Conservation (phyloP, 2,797 vertebrate genomes). For the Falco columbarius region DNA sequence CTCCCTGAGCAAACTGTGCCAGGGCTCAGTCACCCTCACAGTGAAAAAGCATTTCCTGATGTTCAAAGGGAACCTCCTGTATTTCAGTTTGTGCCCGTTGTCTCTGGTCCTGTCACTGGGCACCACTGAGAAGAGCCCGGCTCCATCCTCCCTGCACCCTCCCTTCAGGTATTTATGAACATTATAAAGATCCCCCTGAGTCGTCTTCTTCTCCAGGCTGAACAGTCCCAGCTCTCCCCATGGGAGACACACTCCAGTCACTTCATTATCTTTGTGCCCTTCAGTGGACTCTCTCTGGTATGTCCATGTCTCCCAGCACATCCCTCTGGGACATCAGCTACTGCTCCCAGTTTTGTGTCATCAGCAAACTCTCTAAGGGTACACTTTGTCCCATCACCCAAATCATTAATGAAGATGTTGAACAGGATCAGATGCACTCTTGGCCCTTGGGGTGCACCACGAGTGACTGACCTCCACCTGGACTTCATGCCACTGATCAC, state of each 20-base stretch:
- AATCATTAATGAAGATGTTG: neutral
- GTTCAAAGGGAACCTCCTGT: neutral
- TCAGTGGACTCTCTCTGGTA: neutral
- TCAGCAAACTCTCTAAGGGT: neutral
- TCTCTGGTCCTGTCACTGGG: neutral
- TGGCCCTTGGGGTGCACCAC: neutral
- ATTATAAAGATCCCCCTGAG: neutral
- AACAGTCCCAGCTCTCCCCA: neutral
- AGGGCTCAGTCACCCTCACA: neutral
- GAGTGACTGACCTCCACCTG: neutral
- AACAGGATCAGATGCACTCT: neutral
- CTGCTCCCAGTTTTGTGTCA: neutral
- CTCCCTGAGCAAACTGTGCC: neutral
- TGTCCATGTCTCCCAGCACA: neutral
- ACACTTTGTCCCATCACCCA: neutral
- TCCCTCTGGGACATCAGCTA: neutral
- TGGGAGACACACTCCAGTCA: accelerated
- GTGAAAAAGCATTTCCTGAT: neutral
- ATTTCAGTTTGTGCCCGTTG: neutral
- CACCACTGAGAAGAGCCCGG: neutral
- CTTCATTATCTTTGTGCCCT: neutral
- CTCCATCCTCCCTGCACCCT: accelerated
- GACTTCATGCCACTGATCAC: accelerated
- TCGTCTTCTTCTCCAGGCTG: neutral
- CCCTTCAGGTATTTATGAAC: neutral